Percentiles rank a stretch among this genome's conserved stretches.
Evolutionary conservation across 2,888 invertebrate species (phyloP).

Genomic region (Nymphalis polychloros): DNA sequence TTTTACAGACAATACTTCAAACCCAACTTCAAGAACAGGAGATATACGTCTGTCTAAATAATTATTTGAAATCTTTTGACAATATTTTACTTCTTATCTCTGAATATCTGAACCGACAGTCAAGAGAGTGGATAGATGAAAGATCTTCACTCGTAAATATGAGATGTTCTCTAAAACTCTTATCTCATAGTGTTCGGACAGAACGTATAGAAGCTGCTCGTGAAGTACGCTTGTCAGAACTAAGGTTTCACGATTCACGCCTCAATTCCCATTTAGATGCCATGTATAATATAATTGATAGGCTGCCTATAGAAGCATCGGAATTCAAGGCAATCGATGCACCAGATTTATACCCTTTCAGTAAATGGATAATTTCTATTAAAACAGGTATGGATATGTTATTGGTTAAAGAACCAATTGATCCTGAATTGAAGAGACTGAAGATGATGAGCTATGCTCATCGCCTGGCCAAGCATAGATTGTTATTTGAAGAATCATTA

Average conservation of each 20-base stretch:
- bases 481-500: conserved; percentile 59
- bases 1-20: conserved; percentile 54
- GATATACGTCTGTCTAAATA: conserved; percentile 64
- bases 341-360: conserved; percentile 59
- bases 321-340: conserved; percentile 53
- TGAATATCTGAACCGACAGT: conserved; percentile 56
- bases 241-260: conserved; percentile 58
- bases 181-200: conserved; percentile 59
- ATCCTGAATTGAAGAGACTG: conserved; percentile 54
- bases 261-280: conserved; percentile 63
- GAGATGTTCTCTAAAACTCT: conserved; percentile 62
- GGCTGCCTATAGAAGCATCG: conserved; percentile 52
- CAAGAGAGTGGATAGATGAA: conserved; percentile 61
- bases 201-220: conserved; percentile 60
- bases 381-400: conserved; percentile 50
- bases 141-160: conserved; percentile 53
- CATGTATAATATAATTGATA: conserved; percentile 52
- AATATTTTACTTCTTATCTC: conserved; percentile 54
- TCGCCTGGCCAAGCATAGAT: conserved; percentile 57
- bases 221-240: conserved; percentile 54
- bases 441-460: conserved; percentile 64
- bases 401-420: conserved; percentile 43
- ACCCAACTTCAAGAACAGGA: conserved; percentile 60
- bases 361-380: conserved; percentile 52
- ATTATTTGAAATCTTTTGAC: conserved; percentile 66